These are phyloP conservation scores for Cosmopolites sordidus DNA, from an alignment of 2,888 invertebrate genomes.

Conservation along the genomic window DNA sequence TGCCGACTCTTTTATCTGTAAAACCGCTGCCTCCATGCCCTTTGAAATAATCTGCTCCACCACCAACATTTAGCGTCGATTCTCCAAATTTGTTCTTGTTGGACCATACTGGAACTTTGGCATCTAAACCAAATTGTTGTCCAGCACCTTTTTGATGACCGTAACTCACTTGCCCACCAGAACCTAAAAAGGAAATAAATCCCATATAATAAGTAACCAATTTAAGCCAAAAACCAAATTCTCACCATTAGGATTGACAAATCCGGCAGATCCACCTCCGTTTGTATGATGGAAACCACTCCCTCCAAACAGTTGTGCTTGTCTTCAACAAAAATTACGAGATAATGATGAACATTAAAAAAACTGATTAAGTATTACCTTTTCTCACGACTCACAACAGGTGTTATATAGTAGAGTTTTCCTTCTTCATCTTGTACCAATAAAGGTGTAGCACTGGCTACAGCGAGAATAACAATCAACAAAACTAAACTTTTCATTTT, in stretches of 20 bases:
- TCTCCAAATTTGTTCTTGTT: conserved; percentile 18
- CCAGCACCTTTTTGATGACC: conserved; percentile 19
- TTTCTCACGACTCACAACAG: conserved; percentile 2
- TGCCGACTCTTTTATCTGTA: conserved; percentile 22
- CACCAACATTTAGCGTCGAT: conserved; percentile 22
- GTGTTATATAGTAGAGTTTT: conserved; percentile 4
- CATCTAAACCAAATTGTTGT: conserved; percentile 18
- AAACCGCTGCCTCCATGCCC: conserved; percentile 13
- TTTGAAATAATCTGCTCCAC: conserved; percentile 15
- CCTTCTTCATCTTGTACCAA: conserved; percentile 11
- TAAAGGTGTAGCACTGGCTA: not conserved
- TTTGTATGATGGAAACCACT: conserved; percentile 5
- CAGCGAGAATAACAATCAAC: not conserved
- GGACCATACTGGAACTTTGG: conserved; percentile 19
- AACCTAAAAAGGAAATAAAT: conserved; percentile 13
- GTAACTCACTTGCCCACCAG: conserved; percentile 18
- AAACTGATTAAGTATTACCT: conserved; percentile 9
- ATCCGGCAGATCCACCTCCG: conserved; percentile 11
- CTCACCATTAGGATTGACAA: conserved; percentile 13
- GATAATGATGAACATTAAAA: not conserved
- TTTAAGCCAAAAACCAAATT: not conserved
- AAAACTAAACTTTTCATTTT: not conserved
- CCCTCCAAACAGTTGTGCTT: conserved; percentile 7
- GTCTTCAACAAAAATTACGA: not conserved
- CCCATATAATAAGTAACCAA: not conserved